Base-by-base conservation (phyloP, 2,113 vertebrate species). In the Todiramphus chloris region DNA sequence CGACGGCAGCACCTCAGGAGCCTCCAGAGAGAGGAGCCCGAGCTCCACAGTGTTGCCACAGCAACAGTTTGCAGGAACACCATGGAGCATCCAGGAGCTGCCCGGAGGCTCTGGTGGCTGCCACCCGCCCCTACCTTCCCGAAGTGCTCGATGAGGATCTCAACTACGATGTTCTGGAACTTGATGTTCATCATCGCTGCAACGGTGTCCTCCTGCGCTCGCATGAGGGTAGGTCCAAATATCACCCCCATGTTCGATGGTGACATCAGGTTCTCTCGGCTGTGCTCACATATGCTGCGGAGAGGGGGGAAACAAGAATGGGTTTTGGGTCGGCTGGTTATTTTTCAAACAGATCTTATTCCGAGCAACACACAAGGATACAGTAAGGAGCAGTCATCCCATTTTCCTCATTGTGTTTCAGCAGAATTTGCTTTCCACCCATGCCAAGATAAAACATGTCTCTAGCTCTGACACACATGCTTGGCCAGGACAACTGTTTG, bases 151-250 rank as follows among this genome's bases (percentile, higher is more conserved):
- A 99, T 99, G 75, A 99, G 98, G 96, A 99, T 99, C 97, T 99
- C 99, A 2, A 99, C 98, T 3, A 99, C 99, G 2, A 99, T 99
- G 96, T 99, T 99, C 95, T 99, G 99, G 96, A 99, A 99, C 97
- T 99, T 99, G 96, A 99, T 99, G 83, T 99, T 99, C 98, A 99
- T 98, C 99, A 99, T 99, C 13, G 99, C 99, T 3, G 99, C 99
- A 89, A 99, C 99, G 0, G 99, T 99, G 95, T 99, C 99, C 96
- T 99, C 99, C 96, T 99, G 98, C 0, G 99, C 99, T 76, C 99
- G 98, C 99, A 99, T 98, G 58, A 99, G 98, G 2, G 99, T 99
- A 13, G 99, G 99, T 31, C 99, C 99, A 39, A 99, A 99, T 84
- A 99, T 99, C 69, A 99, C 99, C 1, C 98, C 99, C 99, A 99